phyloP scores from a whole-genome alignment of 2,797 vertebrate species.

The Parauchenoglanis ngamensis region DNA sequence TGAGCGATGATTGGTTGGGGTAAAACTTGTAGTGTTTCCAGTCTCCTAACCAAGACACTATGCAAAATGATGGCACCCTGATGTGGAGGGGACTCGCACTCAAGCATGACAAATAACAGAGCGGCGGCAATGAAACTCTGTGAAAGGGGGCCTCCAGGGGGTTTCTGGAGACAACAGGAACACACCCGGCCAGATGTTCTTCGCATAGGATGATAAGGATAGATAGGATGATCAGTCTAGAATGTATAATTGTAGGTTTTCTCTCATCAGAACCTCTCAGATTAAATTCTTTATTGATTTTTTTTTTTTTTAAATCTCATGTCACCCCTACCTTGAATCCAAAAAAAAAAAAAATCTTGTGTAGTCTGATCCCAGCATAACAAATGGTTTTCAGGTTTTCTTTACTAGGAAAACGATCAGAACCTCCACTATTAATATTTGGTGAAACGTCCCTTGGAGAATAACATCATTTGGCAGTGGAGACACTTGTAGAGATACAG shows the following conservation, averaged over 20 bases:
- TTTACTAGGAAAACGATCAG: neutral
- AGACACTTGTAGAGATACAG: neutral
- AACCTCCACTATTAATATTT: neutral
- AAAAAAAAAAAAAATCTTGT: no score
- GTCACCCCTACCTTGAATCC: no score
- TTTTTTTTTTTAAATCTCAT: no score
- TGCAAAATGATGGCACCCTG: no score
- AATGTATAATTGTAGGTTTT: neutral
- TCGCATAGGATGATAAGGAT: neutral
- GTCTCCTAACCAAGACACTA: no score
- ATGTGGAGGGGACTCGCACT: constrained; percentile 42
- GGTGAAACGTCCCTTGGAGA: neutral
- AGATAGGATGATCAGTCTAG: neutral
- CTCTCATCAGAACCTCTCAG: neutral
- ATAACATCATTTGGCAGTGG: neutral
- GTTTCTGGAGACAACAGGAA: neutral
- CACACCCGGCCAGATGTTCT: neutral
- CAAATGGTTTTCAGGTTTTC: neutral
- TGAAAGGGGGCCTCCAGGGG: no score
- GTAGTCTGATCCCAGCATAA: no score
- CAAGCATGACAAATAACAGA: constrained; percentile 29
- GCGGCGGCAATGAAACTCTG: neutral
- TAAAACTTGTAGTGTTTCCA: no score
- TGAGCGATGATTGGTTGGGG: no score
- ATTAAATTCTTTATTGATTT: neutral